These are phyloP conservation scores for Lateolabrax maculatus DNA, from an alignment of 2,797 vertebrate genomes.

Conservation along the genomic window DNA sequence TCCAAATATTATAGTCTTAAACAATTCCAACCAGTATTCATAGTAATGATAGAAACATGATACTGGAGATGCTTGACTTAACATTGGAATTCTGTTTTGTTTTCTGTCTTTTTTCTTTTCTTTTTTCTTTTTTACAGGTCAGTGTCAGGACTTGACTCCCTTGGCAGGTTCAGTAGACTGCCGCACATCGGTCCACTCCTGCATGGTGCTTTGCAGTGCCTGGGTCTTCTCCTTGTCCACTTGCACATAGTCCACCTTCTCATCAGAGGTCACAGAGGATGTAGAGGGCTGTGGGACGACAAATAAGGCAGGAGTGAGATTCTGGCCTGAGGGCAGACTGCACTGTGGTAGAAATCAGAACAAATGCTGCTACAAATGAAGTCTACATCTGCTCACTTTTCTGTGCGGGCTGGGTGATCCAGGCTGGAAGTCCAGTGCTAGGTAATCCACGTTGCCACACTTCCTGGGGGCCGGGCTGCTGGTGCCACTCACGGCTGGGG, in stretches of 20 bases:
- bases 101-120: conserved; percentile 26
- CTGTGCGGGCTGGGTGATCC: conserved; percentile 95
- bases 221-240: conserved; percentile 99
- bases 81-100: conserved; percentile 9
- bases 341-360: not conserved
- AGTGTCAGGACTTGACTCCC: conserved; percentile 89
- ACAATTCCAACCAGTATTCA: conserved; percentile 55
- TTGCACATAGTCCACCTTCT: conserved; percentile 99
- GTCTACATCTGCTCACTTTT: conserved; percentile 87
- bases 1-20: conserved; percentile 54
- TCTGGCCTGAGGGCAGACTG: not conserved
- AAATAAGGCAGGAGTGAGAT: conserved; percentile 33
- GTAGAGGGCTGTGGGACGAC: conserved; percentile 91
- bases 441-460: conserved; percentile 96
- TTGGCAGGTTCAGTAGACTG: conserved; percentile 96
- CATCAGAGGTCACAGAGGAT: conserved; percentile 94
- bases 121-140: conserved; percentile 40
- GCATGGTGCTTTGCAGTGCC: conserved; percentile 98
- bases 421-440: conserved; percentile 97
- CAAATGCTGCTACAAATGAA: not conserved
- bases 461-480: conserved; percentile 97
- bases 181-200: conserved; percentile 98
- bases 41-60: conserved; percentile 50
- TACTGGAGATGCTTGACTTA: conserved; percentile 54
- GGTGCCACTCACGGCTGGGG: conserved; percentile 95